A percentile compares a stretch with the other conserved stretches of the same genome.
Evolutionary conservation across 2,888 invertebrate species (phyloP).

Genomic region (Drosophila gaucha): DNA sequence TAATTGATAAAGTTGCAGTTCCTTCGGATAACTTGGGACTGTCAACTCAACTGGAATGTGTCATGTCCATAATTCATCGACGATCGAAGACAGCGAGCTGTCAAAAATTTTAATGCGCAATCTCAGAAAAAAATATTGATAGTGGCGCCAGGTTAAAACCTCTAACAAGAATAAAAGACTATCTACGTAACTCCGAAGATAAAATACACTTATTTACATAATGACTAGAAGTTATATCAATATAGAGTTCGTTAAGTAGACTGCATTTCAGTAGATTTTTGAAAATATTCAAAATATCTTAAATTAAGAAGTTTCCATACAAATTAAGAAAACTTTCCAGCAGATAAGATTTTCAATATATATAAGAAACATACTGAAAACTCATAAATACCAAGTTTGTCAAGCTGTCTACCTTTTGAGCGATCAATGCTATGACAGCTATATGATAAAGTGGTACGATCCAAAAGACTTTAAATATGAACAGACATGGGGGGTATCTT

Average conservation of each 20-base stretch:
- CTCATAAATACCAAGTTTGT: too few relatives aligned
- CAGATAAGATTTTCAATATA: slow-evolving; percentile 1
- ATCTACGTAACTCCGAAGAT: too few relatives aligned
- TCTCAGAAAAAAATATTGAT: slow-evolving; percentile 22
- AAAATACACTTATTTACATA: neutral
- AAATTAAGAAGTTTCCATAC: neutral
- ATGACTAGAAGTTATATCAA: too few relatives aligned
- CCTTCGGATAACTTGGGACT: slow-evolving; percentile 25
- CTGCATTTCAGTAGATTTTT: too few relatives aligned
- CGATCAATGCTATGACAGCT: neutral
- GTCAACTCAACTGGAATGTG: slow-evolving; percentile 28
- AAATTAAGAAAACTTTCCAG: neutral
- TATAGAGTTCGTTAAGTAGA: too few relatives aligned
- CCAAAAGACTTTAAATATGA: neutral
- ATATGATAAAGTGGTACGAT: neutral
- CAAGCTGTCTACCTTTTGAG: neutral
- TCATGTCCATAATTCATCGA: slow-evolving; percentile 22
- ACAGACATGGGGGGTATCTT: neutral
- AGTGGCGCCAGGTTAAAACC: slow-evolving; percentile 50
- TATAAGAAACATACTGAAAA: too few relatives aligned
- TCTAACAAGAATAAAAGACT: too few relatives aligned
- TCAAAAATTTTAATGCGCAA: slow-evolving; percentile 25
- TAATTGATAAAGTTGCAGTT: slow-evolving; percentile 34
- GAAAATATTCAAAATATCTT: neutral
- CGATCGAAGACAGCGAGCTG: slow-evolving; percentile 33